A percentile compares a stretch with the other conserved stretches of the same genome.
phyloP scores from a whole-genome alignment of 2,113 vertebrate genomes.

The Sula dactylatra region DNA sequence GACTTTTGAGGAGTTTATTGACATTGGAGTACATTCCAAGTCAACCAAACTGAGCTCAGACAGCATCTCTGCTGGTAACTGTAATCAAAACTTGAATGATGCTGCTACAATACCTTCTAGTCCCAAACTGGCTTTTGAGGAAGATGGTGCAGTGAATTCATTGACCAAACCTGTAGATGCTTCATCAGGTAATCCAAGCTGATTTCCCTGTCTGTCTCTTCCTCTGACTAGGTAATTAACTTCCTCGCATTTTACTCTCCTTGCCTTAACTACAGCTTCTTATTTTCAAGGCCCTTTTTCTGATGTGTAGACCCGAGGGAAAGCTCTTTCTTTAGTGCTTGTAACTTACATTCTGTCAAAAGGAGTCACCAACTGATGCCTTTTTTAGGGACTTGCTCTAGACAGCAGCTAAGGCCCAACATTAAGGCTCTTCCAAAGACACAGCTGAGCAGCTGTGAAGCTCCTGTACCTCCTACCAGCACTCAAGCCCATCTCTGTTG shows the following conservation, averaged over 20 bases:
- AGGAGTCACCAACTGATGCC: not conserved
- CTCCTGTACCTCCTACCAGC: not conserved
- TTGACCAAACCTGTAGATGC: slow-evolving; percentile 80
- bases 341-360: not conserved
- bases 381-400: not conserved
- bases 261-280: slow-evolving; percentile 53
- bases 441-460: not conserved
- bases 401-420: not conserved
- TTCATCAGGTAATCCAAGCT: slow-evolving; percentile 78
- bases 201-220: not conserved
- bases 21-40: slow-evolving; percentile 77
- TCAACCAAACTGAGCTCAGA: not conserved
- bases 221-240: not conserved
- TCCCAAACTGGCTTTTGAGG: slow-evolving; percentile 75
- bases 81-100: slow-evolving; percentile 76
- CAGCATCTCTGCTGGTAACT: slow-evolving; percentile 66
- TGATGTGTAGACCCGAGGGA: not conserved
- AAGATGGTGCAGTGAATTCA: slow-evolving; percentile 76
- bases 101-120: slow-evolving; percentile 69
- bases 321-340: not conserved
- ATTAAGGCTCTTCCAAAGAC: slow-evolving; percentile 35
- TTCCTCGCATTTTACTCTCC: not conserved
- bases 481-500: not conserved
- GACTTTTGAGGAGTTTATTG: slow-evolving; percentile 83
- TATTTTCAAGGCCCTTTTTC: slow-evolving; percentile 27